These are phyloP conservation scores for Drosophila bipectinata DNA, from an alignment of 1,140 invertebrate genomes.

Conservation along the genomic window DNA sequence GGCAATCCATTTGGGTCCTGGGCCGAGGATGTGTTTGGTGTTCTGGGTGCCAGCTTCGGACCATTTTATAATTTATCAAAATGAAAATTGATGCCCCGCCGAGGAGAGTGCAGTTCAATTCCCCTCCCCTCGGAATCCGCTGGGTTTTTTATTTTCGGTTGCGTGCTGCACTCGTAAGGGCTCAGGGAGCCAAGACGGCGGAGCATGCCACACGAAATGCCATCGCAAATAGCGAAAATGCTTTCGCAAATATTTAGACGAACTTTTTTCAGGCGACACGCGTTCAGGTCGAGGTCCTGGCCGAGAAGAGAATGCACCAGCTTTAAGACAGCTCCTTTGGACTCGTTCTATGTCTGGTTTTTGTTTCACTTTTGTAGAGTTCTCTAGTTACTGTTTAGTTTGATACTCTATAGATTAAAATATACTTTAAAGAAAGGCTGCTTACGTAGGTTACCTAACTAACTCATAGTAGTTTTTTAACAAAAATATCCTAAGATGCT, in stretches of 20 bases:
- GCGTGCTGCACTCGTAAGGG: constrained; percentile 36
- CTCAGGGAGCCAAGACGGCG: background rate
- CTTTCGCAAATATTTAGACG: constrained; percentile 75
- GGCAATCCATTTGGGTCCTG: constrained; percentile 65
- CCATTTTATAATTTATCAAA: constrained; percentile 81
- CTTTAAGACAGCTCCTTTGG: constrained; percentile 47
- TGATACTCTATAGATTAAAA: background rate
- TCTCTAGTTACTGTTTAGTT: constrained; percentile 25
- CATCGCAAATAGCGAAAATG: constrained; percentile 77
- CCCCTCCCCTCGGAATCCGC: constrained; percentile 3
- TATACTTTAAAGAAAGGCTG: too few species aligned
- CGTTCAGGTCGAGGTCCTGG: constrained; percentile 45
- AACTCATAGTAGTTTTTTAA: too few species aligned
- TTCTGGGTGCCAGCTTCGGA: constrained; percentile 45
- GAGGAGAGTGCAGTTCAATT: constrained; percentile 58
- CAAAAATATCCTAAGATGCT: too few species aligned
- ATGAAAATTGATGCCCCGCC: constrained; percentile 75
- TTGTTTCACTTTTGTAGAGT: constrained; percentile 7
- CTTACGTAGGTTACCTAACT: too few species aligned
- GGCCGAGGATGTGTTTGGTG: constrained; percentile 26
- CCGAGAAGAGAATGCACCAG: constrained; percentile 36
- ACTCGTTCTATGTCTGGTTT: constrained; percentile 17
- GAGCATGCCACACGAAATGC: constrained; percentile 70
- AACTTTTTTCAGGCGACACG: constrained; percentile 69
- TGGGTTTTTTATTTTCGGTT: constrained; percentile 5